phyloP scores from a whole-genome alignment of 2,113 vertebrate species.

The Mus pahari region DNA sequence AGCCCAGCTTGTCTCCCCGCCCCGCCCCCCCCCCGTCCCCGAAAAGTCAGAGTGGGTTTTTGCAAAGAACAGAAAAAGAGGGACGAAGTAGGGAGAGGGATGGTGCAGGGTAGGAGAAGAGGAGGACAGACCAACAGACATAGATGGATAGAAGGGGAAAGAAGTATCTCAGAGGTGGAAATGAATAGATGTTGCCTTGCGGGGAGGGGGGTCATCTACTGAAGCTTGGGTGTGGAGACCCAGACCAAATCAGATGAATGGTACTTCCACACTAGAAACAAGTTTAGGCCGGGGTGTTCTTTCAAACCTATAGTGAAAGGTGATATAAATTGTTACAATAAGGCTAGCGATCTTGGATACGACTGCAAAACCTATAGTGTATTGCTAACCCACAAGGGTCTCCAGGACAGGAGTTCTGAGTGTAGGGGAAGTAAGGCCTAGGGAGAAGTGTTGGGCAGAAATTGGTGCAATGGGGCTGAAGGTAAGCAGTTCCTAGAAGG shows the following conservation, averaged over 20 bases:
- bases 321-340: slow-evolving; percentile 10
- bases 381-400: background rate
- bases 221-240: background rate
- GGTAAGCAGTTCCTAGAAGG: background rate
- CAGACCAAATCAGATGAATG: background rate
- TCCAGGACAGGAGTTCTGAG: background rate
- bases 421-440: background rate
- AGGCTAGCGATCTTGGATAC: slow-evolving; percentile 29
- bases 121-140: background rate
- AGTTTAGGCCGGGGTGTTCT: background rate
- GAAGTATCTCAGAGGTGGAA: background rate
- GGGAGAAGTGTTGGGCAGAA: background rate
- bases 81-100: background rate
- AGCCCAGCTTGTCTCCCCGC: slow-evolving; percentile 47
- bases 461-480: too few species aligned
- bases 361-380: background rate
- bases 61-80: background rate
- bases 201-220: background rate
- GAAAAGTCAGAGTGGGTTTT: slow-evolving; percentile 39
- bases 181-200: slow-evolving; percentile 7
- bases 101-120: background rate
- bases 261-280: slow-evolving; percentile 56
- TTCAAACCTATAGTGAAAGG: background rate
- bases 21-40: slow-evolving; percentile 56
- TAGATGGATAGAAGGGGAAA: background rate